phyloP scores from a whole-genome alignment of 2,888 invertebrate genomes.

The Mythimna albipuncta region DNA sequence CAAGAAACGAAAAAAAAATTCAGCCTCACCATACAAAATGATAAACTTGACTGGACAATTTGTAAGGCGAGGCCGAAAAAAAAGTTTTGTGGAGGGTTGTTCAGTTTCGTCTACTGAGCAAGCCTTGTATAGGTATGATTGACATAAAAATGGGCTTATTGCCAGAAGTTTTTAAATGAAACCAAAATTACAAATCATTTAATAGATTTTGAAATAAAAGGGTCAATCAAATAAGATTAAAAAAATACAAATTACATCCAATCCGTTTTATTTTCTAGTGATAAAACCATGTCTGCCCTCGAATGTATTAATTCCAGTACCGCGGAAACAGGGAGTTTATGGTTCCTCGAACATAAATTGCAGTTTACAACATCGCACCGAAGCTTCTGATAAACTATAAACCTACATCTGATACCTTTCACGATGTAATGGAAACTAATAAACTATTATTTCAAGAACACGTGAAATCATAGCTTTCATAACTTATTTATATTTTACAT shows the following conservation, averaged over 20 bases:
- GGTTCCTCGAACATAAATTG: slow-evolving; percentile 72
- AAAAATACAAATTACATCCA: slow-evolving; percentile 1
- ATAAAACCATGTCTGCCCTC: slow-evolving; percentile 24
- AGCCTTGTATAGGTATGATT: not conserved
- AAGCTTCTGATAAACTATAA: slow-evolving; percentile 84
- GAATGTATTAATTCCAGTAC: slow-evolving; percentile 62
- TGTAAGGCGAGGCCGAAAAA: too few species aligned
- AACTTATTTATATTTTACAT: slow-evolving; percentile 5
- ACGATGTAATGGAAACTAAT: slow-evolving; percentile 58
- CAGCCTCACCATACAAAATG: too few species aligned
- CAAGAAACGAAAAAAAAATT: too few species aligned
- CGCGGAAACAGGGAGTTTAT: slow-evolving; percentile 69
- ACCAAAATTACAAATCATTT: not conserved
- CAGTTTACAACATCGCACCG: slow-evolving; percentile 63
- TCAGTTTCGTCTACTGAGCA: too few species aligned
- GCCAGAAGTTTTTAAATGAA: slow-evolving; percentile 3
- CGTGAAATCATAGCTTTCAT: slow-evolving; percentile 24
- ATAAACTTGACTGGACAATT: too few species aligned
- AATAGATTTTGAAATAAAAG: not conserved
- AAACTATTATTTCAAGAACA: slow-evolving; percentile 49
- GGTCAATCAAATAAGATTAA: not conserved
- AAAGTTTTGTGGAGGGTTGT: too few species aligned
- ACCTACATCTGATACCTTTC: slow-evolving; percentile 78
- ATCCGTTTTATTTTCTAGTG: slow-evolving; percentile 10
- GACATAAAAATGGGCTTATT: not conserved